Evolutionary conservation across 2,797 vertebrate species (phyloP), one percentile per base, ranked within the genome.

Genomic region (Myotis pilosus): DNA sequence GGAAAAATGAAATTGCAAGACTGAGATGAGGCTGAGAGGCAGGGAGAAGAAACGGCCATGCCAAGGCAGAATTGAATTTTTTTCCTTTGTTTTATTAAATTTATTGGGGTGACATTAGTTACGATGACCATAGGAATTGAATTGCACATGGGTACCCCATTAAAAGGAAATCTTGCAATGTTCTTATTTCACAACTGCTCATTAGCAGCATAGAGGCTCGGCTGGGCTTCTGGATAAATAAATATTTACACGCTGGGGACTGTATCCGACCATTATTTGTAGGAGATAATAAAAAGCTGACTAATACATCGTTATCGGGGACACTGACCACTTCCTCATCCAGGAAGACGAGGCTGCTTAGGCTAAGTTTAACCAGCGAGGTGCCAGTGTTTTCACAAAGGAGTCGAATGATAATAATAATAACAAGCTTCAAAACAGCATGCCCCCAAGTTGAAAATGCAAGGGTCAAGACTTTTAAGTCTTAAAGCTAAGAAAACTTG

Each of bases 201-300:
- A 84, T 90, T 64, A 87, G 64, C 36, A 66, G 49, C 8, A 13
- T 38, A 81, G 23, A 64, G 5, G 60, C 80, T 88, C 64, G 66
- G 47, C 51, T 87, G 47, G 72, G 78, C 81, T 92, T 94, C 44
- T 25, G 16, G 23, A 90, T 86, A 86, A 91, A 71, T 94, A 95
- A 86, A 91, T 83, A 78, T 96, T 95, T 95, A 89, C 51, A 38
- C 38, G 57, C 74, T 75, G 28, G 55, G 87, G 94, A 85, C 36
- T 72, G 8, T 36, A 86, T 91, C 96, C 53, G 28, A 86, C 93
- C 93, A 94, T 94, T 97, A 95, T 96, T 95, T 91, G 69, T 8
- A 74, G 75, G 74, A 92, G 95, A 97, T 95, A 95, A 96, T 87
- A 93, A 97, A 95, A 25, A 95, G 92, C 95, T 97, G 92, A 96